Evolutionary conservation across 2,888 invertebrate species (phyloP), one percentile per base, ranked within the genome.

Genomic region (Chalcis sispes): DNA sequence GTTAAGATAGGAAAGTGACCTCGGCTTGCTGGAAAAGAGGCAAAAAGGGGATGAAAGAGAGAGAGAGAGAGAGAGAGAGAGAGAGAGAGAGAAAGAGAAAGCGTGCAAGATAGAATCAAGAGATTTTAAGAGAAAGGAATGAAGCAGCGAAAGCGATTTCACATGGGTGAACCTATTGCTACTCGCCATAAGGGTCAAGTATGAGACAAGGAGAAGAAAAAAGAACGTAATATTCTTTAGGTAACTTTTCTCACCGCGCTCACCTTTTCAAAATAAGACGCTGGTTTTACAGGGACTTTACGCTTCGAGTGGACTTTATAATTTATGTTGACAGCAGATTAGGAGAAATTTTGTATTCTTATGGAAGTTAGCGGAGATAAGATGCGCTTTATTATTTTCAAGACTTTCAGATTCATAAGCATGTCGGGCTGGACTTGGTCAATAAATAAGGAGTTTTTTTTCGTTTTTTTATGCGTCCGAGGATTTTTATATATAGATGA

Each of bases 1-100:
- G 83, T 86, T 85, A 84, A 86, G 88, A 88, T 87, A 87, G 79
- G 82, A 80, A 80, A 82, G 81, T 79, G 79, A 81, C 36, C 75
- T 65, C 40, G 27, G 58, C 18, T 58, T n/a, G 65, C 73, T 67
- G 64, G 64, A 40, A 78, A 54, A 75, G 52, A 70, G 61, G 52
- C n/a, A 46, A 69, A 27, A 40, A 64, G 42, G 72, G 32, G 72
- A 59, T n/a, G n/a, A n/a, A n/a, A n/a, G n/a, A n/a, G n/a, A n/a
- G n/a, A n/a, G 61, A 62, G 66, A 5, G 52, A 58, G 46, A 64
- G 52, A 50, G 52, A 40, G 72, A 67, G 54, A 61, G 61, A 15
- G 25, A 64, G 54, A 71, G 18, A 64, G 56, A 42, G 40, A 25
- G 20, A 0, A 40, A 36, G 20, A 48, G 61, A 62, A 59, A 50